Conservation (phyloP, 1,140 invertebrate species). For the Drosophila arizonae region DNA sequence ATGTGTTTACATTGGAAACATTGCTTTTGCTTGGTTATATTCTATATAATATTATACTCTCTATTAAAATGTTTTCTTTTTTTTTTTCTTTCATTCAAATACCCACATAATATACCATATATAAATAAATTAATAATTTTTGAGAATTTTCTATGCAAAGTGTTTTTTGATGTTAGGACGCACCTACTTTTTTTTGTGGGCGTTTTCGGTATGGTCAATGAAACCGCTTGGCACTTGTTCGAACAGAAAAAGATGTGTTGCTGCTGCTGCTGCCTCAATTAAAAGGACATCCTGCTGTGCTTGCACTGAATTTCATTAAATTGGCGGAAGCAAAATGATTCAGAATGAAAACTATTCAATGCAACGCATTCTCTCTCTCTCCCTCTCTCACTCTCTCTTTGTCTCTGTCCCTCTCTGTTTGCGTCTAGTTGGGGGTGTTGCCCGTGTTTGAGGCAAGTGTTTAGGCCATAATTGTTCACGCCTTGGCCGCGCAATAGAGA, state of each 20-base stretch:
- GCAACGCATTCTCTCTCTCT: background rate
- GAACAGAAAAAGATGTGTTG: constrained; percentile 11
- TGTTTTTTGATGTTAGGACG: too few species aligned
- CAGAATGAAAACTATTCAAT: background rate
- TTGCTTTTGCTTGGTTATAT: too few species aligned
- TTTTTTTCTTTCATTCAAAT: too few species aligned
- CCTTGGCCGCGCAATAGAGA: constrained; percentile 60
- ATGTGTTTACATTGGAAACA: too few species aligned
- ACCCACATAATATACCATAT: too few species aligned
- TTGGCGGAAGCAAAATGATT: constrained; percentile 66
- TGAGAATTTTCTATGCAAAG: too few species aligned
- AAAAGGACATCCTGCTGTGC: constrained; percentile 66
- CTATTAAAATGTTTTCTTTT: too few species aligned
- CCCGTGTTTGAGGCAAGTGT: constrained; percentile 72
- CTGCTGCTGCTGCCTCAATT: constrained; percentile 52
- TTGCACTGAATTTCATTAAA: constrained; percentile 43
- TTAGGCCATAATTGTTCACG: constrained; percentile 76
- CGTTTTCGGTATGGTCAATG: constrained; percentile 41
- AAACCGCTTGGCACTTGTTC: constrained; percentile 58
- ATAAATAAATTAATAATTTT: too few species aligned
- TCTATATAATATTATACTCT: too few species aligned
- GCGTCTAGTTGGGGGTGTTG: constrained; percentile 37
- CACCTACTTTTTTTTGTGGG: background rate
- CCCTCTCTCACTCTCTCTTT: background rate
- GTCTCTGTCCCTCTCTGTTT: background rate